Base-by-base conservation (phyloP, 2,113 vertebrate genomes). In the Panthera leo region DNA sequence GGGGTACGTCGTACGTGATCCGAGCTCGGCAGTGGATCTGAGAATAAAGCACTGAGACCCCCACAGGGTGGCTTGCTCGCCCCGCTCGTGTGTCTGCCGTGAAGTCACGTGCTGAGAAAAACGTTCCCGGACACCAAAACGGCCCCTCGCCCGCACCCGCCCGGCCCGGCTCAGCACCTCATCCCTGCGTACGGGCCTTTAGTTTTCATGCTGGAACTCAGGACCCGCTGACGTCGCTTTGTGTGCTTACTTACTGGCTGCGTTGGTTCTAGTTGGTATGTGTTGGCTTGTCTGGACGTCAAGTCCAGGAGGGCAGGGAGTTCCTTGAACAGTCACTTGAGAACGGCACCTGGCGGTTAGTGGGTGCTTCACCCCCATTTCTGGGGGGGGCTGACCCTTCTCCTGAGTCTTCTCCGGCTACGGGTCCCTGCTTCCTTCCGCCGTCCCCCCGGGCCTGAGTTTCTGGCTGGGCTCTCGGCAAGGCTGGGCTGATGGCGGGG, bases 141-240 rank as follows among this genome's bases (percentile, higher is more conserved):
- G 1, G 2, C 39, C 65, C 36, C 27, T 16, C 34, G 31, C 16
- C 36, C 25, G 7, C 29, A 27, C 4, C 85, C 5, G 3, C 39
- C 3, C 2, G 5, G 34, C 0, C 4, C 4, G 53, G 31, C 4
- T 39, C 27, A 21, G 19, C 5, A 3, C 48, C 55, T 4, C 11
- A 7, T 2, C 14, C n/a, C 68, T 8, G n/a, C 13, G 9, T 21
- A 15, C 42, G 13, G 34, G 39, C 42, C 34, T 73, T 63, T 27
- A 18, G 34, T 75, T 71, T 34, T 82, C 13, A 5, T 58, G 16
- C 2, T 7, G 63, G 31, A 36, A 71, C 18, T 82, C 25, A 1
- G 21, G 16, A 6, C 65, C 31, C 31, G 53, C 31, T 12, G 36
- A 21, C 25, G 31, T 14, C 11, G 39, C 23, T 3, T 48, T 48